These are phyloP conservation scores for Choristoneura fumiferana DNA, from an alignment of 1,140 invertebrate species.

Conservation along the genomic window DNA sequence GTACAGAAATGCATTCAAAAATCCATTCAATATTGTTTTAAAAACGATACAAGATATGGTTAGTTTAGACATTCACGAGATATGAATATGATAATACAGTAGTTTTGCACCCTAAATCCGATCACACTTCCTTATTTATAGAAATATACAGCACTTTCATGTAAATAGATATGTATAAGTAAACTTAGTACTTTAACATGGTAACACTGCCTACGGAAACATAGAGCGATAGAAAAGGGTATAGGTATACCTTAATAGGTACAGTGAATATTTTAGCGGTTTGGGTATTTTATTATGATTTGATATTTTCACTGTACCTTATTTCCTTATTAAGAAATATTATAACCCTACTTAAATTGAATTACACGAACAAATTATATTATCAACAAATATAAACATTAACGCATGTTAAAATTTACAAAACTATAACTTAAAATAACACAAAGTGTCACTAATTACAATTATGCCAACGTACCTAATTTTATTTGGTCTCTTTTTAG, in stretches of 20 bases:
- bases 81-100: conserved; percentile 30
- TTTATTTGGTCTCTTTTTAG: conserved; percentile 77
- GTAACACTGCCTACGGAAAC: conserved; percentile 65
- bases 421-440: conserved; percentile 67
- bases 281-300: no score
- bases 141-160: conserved; percentile 64
- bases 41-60: conserved; percentile 22
- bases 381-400: conserved; percentile 27
- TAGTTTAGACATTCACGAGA: conserved; percentile 40
- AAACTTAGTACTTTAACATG: conserved; percentile 69
- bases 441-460: conserved; percentile 55
- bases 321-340: neutral
- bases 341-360: conserved; percentile 20
- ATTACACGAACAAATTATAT: conserved; percentile 22
- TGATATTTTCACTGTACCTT: neutral
- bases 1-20: conserved; percentile 14
- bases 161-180: conserved; percentile 68
- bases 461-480: conserved; percentile 67
- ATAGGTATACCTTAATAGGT: neutral
- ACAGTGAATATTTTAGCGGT: neutral
- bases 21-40: conserved; percentile 12
- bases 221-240: conserved; percentile 22
- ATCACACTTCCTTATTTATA: conserved; percentile 59
- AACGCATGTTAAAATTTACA: conserved; percentile 68
- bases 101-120: conserved; percentile 47